Percentiles rank a stretch among this genome's conserved stretches.
Conservation (phyloP, 2,888 invertebrate species). For the Thysanoteuthis rhombus region DNA sequence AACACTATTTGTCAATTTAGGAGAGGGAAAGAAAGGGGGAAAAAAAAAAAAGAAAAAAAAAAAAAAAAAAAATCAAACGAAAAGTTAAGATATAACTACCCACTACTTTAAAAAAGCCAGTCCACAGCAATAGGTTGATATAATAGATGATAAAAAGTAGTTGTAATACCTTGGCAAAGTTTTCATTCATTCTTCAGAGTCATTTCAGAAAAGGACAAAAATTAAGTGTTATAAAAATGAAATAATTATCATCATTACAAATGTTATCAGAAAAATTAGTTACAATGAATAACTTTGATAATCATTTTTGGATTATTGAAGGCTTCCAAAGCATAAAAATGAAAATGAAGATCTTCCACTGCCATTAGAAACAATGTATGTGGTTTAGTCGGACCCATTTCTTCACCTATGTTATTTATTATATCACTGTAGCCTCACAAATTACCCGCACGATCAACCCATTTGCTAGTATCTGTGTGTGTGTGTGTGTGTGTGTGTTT, state of each 20-base stretch:
- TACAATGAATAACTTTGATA: background rate
- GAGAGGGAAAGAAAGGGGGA: background rate
- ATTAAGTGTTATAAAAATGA: background rate
- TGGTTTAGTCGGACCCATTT: too few relatives aligned
- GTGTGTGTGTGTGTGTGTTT: too few relatives aligned
- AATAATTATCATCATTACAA: background rate
- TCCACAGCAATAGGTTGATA: constrained; percentile 1
- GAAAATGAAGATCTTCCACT: too few relatives aligned
- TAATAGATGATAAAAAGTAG: background rate
- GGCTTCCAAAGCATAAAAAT: too few relatives aligned
- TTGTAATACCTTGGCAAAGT: background rate
- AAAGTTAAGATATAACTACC: background rate
- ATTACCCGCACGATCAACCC: too few relatives aligned
- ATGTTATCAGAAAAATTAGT: background rate
- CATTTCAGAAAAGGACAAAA: background rate
- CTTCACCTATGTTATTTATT: too few relatives aligned
- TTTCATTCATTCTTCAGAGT: background rate
- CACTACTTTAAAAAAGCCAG: background rate
- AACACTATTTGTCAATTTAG: background rate
- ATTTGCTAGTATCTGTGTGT: too few relatives aligned
- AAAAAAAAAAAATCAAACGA: background rate
- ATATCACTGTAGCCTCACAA: too few relatives aligned
- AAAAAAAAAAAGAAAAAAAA: background rate
- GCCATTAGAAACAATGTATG: too few relatives aligned
- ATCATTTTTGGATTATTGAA: background rate